phyloP scores from a whole-genome alignment of 2,113 vertebrate genomes.

The Eonycteris spelaea region DNA sequence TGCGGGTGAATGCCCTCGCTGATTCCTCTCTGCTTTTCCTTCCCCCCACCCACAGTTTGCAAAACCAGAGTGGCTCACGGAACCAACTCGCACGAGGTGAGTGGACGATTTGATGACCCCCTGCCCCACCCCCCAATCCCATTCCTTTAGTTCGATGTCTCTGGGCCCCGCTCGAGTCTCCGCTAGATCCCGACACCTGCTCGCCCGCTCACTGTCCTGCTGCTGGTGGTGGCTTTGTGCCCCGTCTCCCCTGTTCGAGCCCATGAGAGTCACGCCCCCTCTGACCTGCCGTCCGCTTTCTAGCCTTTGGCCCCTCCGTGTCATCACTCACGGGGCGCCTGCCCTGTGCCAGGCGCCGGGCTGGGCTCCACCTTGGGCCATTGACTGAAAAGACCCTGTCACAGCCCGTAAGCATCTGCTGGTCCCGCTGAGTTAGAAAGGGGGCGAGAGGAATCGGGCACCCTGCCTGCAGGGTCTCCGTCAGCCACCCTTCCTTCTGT shows the following conservation, averaged over 20 bases:
- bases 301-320: fast-evolving
- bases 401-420: background rate
- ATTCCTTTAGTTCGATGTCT: background rate
- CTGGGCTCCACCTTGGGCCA: background rate
- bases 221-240: background rate
- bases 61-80: constrained; percentile 99
- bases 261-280: fast-evolving
- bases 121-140: fast-evolving
- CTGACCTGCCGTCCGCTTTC: background rate
- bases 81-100: constrained; percentile 99
- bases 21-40: constrained; percentile 33
- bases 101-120: constrained; percentile 41
- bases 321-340: background rate
- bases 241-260: fast-evolving
- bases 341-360: background rate
- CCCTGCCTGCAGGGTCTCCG: fast-evolving
- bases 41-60: constrained; percentile 88
- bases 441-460: background rate
- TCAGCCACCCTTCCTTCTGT: background rate
- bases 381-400: background rate
- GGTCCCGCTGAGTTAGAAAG: background rate
- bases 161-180: background rate
- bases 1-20: background rate
- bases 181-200: background rate
- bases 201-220: background rate